A percentile compares a stretch with the other conserved stretches of the same genome.
These are phyloP conservation scores for Hippocampus guttulatus DNA, from an alignment of 2,113 vertebrate species.

Conservation along the genomic window DNA sequence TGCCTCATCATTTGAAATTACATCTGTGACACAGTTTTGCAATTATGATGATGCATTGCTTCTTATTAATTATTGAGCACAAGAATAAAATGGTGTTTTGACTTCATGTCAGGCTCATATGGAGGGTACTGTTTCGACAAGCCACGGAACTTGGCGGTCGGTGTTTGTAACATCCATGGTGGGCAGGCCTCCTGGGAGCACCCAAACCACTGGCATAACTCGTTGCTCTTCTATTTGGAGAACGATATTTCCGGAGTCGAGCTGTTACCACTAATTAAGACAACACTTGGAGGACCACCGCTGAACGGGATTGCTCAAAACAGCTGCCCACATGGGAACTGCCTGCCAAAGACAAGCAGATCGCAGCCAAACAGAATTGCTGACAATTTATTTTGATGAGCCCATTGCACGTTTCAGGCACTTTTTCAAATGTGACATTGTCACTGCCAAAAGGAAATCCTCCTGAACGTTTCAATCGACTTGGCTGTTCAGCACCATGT, in stretches of 20 bases:
- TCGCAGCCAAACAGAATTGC: conserved; percentile 40
- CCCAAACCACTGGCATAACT: not conserved
- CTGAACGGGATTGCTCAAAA: conserved; percentile 42
- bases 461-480: conserved; percentile 4
- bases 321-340: conserved; percentile 33
- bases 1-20: not conserved
- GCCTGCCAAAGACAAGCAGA: conserved; percentile 44
- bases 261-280: conserved; percentile 65
- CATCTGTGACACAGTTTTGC: not conserved
- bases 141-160: conserved; percentile 21
- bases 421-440: not conserved
- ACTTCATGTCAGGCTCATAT: conserved; percentile 29
- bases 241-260: conserved; percentile 64
- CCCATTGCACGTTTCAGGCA: conserved; percentile 32
- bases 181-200: conserved; percentile 43
- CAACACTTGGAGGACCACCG: conserved; percentile 47
- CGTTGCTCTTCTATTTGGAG: conserved; percentile 62
- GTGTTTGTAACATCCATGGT: conserved; percentile 47
- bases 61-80: too few relatives aligned
- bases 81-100: conserved; percentile 35
- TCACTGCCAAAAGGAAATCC: conserved; percentile 9
- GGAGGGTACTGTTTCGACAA: conserved; percentile 37
- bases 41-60: too few relatives aligned
- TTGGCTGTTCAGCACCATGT: not conserved
- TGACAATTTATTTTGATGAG: conserved; percentile 32